Conservation (phyloP, 2,113 vertebrate genomes). For the Protobothrops mucrosquamatus region DNA sequence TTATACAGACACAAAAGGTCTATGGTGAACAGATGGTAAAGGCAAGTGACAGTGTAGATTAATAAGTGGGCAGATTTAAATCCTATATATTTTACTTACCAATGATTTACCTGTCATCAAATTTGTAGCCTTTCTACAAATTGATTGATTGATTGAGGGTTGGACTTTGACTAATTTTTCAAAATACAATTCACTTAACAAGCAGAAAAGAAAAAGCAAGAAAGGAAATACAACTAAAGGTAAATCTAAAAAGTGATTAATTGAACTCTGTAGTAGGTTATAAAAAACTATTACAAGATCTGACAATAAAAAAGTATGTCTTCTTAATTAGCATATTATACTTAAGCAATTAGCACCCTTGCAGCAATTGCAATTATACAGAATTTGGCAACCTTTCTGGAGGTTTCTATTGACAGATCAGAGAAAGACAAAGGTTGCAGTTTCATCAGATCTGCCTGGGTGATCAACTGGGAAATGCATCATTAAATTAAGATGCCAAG, state of each 20-base stretch:
- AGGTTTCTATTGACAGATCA: not conserved
- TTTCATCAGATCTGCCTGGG: not conserved
- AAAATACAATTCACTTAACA: not conserved
- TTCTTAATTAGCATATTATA: not conserved
- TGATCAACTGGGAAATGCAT: not conserved
- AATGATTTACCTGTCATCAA: not conserved
- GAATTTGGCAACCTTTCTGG: not conserved
- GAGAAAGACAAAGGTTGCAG: not conserved
- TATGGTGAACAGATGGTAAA: not conserved
- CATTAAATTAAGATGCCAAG: not conserved
- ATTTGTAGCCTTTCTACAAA: not conserved
- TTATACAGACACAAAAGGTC: not conserved
- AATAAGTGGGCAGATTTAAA: not conserved
- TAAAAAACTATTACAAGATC: not conserved
- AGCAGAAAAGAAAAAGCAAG: not conserved
- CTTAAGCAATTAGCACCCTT: not conserved
- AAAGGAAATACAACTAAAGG: not conserved
- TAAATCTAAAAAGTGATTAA: not conserved
- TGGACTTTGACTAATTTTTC: not conserved
- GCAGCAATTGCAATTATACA: not conserved
- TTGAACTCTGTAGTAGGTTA: not conserved
- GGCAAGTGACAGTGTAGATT: not conserved
- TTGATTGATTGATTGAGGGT: not conserved
- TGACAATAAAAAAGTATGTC: not conserved
- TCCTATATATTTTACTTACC: not conserved